Base-by-base conservation (phyloP, 2,888 invertebrate genomes). In the Melinaea menophilus region DNA sequence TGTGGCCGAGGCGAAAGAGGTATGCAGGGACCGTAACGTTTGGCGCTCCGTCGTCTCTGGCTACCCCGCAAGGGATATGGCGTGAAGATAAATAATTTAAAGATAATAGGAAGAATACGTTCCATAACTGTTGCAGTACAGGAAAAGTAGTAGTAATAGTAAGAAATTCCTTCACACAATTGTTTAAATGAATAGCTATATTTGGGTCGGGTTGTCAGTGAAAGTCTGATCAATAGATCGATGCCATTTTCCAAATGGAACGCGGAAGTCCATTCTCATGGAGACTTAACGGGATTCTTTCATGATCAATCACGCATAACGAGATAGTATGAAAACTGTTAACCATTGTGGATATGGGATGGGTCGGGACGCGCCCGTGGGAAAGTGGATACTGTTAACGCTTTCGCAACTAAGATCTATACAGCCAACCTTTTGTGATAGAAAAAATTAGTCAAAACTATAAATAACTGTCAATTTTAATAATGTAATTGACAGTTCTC, bases 301-400 rank as follows among this genome's bases (percentile, higher is more conserved):
- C 80, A 85, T 72, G 70, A 69, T 66, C 83, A 76, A 77, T 87
- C 79, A 79, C 73, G 79, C 84, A 77, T 73, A 76, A 80, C 85
- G 77, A 73, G 79, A 80, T 79, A 75, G 88, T 82, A 89, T 85
- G 88, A 88, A 88, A 88, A 86, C 80, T 81, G 80, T 78, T 68
- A 64, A 66, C 65, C 71, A 76, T 74, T 75, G 73, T 75, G 68
- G 77, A 72, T 67, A 66, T 82, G 84, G 88, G 83, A 77, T 80
- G 77, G 88, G 86, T 81, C 78, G 79, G 84, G 81, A 78, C 80
- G 70, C 83, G 83, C 76, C 64, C 84, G 83, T 88, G 87, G 86
- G 87, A 86, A 86, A 77, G 71, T 59, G 61, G 41, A 41, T 66
- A 59, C 33, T 69, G 65, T 65, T 61, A 67, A 45, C 55, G 58